Base-by-base conservation (phyloP, 2,797 vertebrate species). In the Cephalopachus bancanus region DNA sequence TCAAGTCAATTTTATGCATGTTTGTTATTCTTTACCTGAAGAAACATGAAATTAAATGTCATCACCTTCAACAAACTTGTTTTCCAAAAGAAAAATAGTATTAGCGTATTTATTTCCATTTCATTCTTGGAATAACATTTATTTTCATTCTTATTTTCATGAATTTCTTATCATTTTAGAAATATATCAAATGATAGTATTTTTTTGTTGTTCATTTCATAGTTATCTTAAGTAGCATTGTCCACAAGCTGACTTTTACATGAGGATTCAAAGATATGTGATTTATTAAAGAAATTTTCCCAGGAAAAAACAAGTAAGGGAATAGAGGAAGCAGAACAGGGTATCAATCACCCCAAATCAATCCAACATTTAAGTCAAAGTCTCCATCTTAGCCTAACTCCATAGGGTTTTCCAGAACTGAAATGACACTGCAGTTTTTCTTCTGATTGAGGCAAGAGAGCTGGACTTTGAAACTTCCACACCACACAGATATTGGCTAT, bases 21-120 rank as follows among this genome's bases (percentile, higher is more conserved):
- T 93, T 60, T 16, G 9, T 69, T 69, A 93, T 62, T 91, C 9
- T 89, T 88, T 93, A 85, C 44, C 60, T 7, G 51, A 10, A 53
- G 22, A n/a, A 94, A 17, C 53, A 74, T 93, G 69, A 94, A 93
- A 84, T 84, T 26, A 94, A 64, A 22, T 83, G 51, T 33, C 86
- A 71, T 19, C 10, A 62, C 60, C 19, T 76, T 81, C 7, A 72
- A 51, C 6, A 62, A 67, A 59, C 9, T 85, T 64, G 19, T 86
- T 89, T 89, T 89, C 33, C 30, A 89, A 81, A 28, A 60, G 14
- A 11, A 94, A 81, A 24, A 2, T 49, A 51, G 59, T 7, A 60
- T 22, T 81, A 15, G 10, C 71, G 24, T 89, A 69, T 30, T 62
- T 88, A 53, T 85, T 71, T 19, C 3, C 57, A 74, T 22, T 75